Conservation (phyloP, 2,113 vertebrate genomes). For the Paedocypris sp. region DNA sequence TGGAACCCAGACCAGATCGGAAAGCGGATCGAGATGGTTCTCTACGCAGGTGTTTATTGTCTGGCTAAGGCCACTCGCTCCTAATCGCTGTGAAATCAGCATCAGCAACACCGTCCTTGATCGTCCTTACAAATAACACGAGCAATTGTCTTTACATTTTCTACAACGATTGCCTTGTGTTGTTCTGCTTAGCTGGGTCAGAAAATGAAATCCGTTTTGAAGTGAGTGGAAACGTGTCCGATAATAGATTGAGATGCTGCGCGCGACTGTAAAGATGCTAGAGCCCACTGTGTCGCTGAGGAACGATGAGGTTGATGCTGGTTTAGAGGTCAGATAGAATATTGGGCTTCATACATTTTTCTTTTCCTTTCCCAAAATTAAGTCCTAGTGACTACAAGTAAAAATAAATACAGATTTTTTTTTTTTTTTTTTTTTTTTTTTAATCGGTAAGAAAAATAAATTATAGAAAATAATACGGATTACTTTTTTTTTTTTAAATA, state of each 20-base stretch:
- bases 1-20: conserved; percentile 59
- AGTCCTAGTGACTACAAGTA: no score
- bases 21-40: conserved; percentile 77
- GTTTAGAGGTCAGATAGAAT: conserved; percentile 14
- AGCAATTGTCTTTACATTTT: conserved; percentile 32
- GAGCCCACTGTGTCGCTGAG: neutral
- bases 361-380: no score
- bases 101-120: conserved; percentile 21
- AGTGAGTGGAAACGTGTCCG: conserved; percentile 18
- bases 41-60: conserved; percentile 75
- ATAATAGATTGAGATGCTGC: conserved; percentile 35
- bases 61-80: no score
- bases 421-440: no score
- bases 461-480: no score
- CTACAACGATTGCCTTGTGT: conserved; percentile 37
- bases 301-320: neutral
- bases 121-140: conserved; percentile 22
- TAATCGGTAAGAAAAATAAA: no score
- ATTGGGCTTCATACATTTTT: conserved; percentile 7
- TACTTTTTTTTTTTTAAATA: no score
- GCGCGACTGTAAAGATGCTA: conserved; percentile 34
- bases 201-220: conserved; percentile 56
- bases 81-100: neutral
- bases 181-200: conserved; percentile 61
- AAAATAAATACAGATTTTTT: no score